Base-by-base conservation (phyloP, 2,888 invertebrate species). In the Mythimna albipuncta region DNA sequence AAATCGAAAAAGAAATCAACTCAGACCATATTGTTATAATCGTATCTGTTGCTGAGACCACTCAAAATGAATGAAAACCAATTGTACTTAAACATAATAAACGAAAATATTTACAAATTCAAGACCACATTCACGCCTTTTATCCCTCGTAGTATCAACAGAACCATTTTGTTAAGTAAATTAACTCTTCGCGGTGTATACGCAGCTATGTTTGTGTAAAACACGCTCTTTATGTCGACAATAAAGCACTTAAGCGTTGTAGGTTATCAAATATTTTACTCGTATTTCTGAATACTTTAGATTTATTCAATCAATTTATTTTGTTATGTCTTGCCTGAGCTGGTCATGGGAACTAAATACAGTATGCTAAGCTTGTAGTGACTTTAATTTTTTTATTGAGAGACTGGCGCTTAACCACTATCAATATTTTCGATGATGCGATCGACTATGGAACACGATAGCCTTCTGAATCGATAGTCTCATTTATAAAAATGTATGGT, bases 181-280 rank as follows among this genome's bases (percentile, higher is more conserved):
- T 79, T 63, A 70, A 44, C 70, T 67, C 55, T 61, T 67, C 21
- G 62, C 78, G 73, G 64, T 47, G 54, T 69, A 47, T 75, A 41
- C 13, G 50, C 75, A 74, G 62, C 62, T 1, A 6, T 79, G 64
- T 79, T 79, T 67, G 55, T 73, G 41, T 26, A 61, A 47, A 79
- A 66, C 54, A 67, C 44, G 54, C 35, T 19, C 55, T 76, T 73
- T 35, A 64, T 57, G 32, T 44, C 0, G 11, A 77, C 52, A 77
- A 73, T 67, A n/a, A 44, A n/a, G 79, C 73, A 64, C 77, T 77
- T 77, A 79, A 35, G 6, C 16, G 61, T 54, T 63, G 57, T 72
- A n/a, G 58, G 32, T 73, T 52, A 35, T 59, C 64, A 73, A 77
- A 64, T 61, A 78, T 47, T 47, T 47, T 47, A 47, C 47, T 47